Percentiles rank a stretch among this genome's conserved stretches.
Evolutionary conservation across 2,113 vertebrate species (phyloP).

Genomic region (Eurystomus gularis): DNA sequence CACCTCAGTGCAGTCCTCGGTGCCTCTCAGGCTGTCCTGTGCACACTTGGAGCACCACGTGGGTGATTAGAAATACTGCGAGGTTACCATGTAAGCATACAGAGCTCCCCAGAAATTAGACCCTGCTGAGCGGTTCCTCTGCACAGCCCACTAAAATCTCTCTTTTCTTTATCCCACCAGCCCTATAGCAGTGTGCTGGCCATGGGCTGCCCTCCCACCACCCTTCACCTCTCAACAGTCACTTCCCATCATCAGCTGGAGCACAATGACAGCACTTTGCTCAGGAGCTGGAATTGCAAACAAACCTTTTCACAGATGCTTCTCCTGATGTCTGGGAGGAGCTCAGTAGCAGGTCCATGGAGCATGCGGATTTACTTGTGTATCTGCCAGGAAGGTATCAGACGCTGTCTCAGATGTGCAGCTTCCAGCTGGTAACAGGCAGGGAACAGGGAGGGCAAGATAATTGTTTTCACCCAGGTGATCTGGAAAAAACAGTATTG

Average conservation of each 20-base stretch:
- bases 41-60: neutral
- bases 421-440: neutral
- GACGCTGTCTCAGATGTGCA: neutral
- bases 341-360: rapidly evolving
- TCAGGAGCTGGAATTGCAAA: neutral
- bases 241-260: neutral
- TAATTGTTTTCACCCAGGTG: neutral
- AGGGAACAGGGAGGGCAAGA: neutral
- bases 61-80: neutral
- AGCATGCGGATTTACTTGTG: neutral
- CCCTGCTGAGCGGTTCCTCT: neutral
- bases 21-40: neutral
- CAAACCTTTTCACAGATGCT: neutral
- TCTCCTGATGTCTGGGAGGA: neutral
- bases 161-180: neutral
- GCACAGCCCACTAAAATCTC: neutral
- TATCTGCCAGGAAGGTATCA: neutral
- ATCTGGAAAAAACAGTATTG: neutral
- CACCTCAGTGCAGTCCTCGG: neutral
- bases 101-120: neutral
- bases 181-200: rapidly evolving
- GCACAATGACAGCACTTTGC: neutral
- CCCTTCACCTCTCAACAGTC: neutral
- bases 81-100: neutral
- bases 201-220: neutral